A percentile compares a stretch with the other conserved stretches of the same genome.
Conservation (phyloP, 2,888 invertebrate genomes). For the Cheilosia vulpina region DNA sequence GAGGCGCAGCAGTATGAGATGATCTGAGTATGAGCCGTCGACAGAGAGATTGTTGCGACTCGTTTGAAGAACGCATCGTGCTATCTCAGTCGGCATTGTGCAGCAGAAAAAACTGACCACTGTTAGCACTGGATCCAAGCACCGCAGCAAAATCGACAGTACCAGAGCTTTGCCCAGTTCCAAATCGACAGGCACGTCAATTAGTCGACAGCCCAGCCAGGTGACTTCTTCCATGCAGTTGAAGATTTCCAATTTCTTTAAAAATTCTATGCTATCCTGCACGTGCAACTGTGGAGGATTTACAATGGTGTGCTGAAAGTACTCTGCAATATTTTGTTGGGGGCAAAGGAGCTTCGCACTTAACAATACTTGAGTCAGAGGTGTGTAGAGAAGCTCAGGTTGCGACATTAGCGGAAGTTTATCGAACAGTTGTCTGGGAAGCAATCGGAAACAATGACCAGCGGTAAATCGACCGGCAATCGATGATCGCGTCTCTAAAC, state of each 20-base stretch:
- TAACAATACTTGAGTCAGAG: slow-evolving; percentile 92
- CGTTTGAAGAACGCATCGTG: slow-evolving; percentile 47
- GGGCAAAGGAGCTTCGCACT: slow-evolving; percentile 91
- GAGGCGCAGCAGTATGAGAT: slow-evolving; percentile 91
- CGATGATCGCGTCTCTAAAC: slow-evolving; percentile 87
- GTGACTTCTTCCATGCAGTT: slow-evolving; percentile 94
- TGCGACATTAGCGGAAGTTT: slow-evolving; percentile 88
- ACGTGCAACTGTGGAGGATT: slow-evolving; percentile 91
- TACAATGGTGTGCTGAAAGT: slow-evolving; percentile 91
- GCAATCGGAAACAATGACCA: slow-evolving; percentile 92
- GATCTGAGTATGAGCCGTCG: slow-evolving; percentile 92
- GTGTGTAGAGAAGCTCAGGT: slow-evolving; percentile 93
- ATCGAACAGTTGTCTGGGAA: slow-evolving; percentile 85
- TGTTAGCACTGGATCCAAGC: slow-evolving; percentile 95
- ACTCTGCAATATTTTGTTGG: slow-evolving; percentile 91
- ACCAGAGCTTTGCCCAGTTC: slow-evolving; percentile 95
- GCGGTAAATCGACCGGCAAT: slow-evolving; percentile 43
- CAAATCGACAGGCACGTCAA: slow-evolving; percentile 96
- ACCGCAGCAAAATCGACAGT: slow-evolving; percentile 94
- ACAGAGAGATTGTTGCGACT: slow-evolving; percentile 84
- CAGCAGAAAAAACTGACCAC: slow-evolving; percentile 92
- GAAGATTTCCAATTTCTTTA: slow-evolving; percentile 93
- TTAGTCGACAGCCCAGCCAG: slow-evolving; percentile 89
- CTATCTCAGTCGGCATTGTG: slow-evolving; percentile 89
- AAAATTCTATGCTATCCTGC: slow-evolving; percentile 87